Evolutionary conservation across 23 tunicate species (phyloP), one percentile per base, ranked within the genome.

Genomic region (Trididemnum nubilum): DNA sequence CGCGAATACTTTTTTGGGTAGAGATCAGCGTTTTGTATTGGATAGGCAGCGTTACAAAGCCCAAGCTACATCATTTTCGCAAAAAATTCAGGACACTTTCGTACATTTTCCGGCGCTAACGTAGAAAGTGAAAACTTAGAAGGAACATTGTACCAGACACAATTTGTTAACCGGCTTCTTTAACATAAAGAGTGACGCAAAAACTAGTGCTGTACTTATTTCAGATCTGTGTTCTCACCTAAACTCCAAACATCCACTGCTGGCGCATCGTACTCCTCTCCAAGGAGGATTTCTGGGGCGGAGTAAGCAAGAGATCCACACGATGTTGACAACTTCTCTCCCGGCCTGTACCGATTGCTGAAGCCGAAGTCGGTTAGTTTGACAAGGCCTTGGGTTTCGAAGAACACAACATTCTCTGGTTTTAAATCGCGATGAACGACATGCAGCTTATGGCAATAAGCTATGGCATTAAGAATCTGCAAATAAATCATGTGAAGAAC

Each of bases 241-340:
- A 93, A 65, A 73, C 98, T 93, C 98, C 98, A 93, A 3, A 93
- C 98, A 86, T 90, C 99, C 2, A 95, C 99, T 18, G 99, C 99
- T 34, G 90, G 95, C 1, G 99, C 99, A 60, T 95, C 99, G 57
- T 95, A 95, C 40, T 95, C 99, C 61, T 95, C 99, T 1, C 99
- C 99, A 26, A 95, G 89, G n/a, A 95, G 74, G 34, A 95, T 86
- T 79, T 95, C 99, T 2, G 99, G 99, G 19, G 99, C 99, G 15
- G 99, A 95, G 34, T 95, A 95, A n/a, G 99, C 99, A 25, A 95
- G 86, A 9, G 99, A 95, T 58, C 99, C 99, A 78, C 99, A 95
- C 2, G 96, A 90, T 4, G 99, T 95, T 22, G 96, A 86, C 15
- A 95, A 74, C 70, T 86, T 89, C 72, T 95, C 89, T 19, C 99